phyloP scores from a whole-genome alignment of 2,888 invertebrate species.

The Itoplectis maculator region DNA sequence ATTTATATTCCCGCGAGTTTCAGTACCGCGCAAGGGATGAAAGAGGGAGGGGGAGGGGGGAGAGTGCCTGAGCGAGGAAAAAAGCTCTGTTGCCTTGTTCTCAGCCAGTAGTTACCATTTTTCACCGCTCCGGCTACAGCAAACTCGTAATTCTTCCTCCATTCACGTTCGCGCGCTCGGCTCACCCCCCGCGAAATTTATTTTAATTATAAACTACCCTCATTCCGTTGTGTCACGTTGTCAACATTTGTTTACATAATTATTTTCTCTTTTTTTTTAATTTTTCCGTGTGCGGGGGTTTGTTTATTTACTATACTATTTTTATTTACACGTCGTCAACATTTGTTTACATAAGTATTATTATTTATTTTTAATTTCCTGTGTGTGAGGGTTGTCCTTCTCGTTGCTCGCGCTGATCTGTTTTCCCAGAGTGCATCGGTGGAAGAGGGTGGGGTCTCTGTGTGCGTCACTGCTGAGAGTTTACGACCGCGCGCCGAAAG shows the following conservation, averaged over 20 bases:
- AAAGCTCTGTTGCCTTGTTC: slow-evolving; percentile 26
- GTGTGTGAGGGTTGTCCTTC: background rate
- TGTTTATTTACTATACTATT: too few species aligned
- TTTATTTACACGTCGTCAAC: too few species aligned
- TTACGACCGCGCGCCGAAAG: slow-evolving; percentile 22
- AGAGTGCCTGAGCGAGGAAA: background rate
- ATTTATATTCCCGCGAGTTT: slow-evolving; percentile 41
- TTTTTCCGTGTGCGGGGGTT: background rate
- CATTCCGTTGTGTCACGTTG: background rate
- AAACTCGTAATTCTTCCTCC: slow-evolving; percentile 46
- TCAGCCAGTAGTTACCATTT: slow-evolving; percentile 38
- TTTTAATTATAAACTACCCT: slow-evolving; percentile 25
- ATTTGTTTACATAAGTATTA: too few species aligned
- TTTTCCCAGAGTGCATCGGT: slow-evolving; percentile 14
- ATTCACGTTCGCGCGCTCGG: slow-evolving; percentile 1
- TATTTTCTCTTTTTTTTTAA: background rate
- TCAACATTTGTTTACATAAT: background rate
- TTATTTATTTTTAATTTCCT: background rate
- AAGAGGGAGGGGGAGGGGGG: background rate
- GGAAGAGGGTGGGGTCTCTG: slow-evolving; percentile 20
- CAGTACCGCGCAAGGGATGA: slow-evolving; percentile 23
- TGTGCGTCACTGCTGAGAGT: slow-evolving; percentile 52
- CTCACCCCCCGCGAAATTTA: background rate
- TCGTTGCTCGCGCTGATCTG: slow-evolving; percentile 9
- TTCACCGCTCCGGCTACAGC: slow-evolving; percentile 12